Conservation (phyloP, 1,140 invertebrate species). For the Pinna nobilis region DNA sequence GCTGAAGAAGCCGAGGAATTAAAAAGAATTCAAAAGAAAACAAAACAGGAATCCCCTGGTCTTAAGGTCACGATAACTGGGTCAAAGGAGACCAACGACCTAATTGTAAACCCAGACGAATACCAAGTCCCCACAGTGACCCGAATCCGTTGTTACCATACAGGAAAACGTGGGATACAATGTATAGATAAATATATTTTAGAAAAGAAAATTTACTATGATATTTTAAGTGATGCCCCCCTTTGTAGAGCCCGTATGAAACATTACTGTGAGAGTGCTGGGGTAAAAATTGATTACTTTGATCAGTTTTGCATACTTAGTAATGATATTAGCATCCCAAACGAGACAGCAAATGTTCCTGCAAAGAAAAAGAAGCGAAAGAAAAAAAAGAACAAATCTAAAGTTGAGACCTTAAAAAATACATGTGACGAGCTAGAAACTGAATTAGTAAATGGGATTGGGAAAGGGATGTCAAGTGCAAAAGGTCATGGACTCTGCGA, state of each 20-base stretch:
- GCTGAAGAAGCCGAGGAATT: background rate
- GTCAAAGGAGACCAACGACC: constrained; percentile 16
- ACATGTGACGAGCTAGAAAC: background rate
- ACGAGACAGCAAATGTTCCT: background rate
- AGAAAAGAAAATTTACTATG: background rate
- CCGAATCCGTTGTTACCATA: background rate
- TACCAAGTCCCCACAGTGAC: constrained; percentile 15
- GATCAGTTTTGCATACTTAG: constrained; percentile 1
- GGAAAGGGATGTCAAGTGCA: too few relatives aligned
- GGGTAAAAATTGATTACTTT: too few relatives aligned
- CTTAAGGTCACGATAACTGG: constrained; percentile 1
- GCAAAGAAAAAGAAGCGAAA: constrained; percentile 17
- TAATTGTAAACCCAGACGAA: constrained; percentile 25
- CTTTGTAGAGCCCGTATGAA: constrained; percentile 13
- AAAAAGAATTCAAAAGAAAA: constrained; percentile 8
- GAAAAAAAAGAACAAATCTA: background rate
- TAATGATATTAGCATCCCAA: background rate
- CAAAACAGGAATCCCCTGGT: background rate
- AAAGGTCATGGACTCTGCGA: background rate
- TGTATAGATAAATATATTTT: constrained; percentile 20
- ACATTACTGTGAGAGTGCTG: constrained; percentile 6
- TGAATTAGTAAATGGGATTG: constrained; percentile 13
- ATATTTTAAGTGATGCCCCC: background rate
- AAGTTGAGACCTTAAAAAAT: background rate
- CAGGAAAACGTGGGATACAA: constrained; percentile 11